Evolutionary conservation across 2,113 vertebrate genomes (phyloP).

Genomic region (Alaudala cheleensis): DNA sequence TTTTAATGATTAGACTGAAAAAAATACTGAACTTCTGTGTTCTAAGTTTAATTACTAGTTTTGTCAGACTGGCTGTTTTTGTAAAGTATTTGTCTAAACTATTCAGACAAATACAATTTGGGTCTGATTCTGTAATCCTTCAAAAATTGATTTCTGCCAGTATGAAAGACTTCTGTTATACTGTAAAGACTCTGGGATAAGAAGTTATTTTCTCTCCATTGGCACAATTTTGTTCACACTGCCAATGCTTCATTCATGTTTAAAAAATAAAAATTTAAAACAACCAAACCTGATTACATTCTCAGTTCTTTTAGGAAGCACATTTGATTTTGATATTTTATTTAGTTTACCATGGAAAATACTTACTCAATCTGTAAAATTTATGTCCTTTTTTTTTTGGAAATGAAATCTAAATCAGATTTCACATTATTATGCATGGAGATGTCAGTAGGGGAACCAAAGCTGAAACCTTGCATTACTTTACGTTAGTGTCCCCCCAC

Average conservation of each 20-base stretch:
- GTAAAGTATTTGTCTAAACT: neutral
- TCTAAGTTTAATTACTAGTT: neutral
- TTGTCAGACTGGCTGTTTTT: neutral
- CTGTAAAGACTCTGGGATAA: neutral
- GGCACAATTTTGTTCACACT: neutral
- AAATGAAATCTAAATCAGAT: neutral
- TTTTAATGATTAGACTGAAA: neutral
- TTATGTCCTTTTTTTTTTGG: neutral
- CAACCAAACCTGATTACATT: neutral
- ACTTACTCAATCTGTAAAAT: neutral
- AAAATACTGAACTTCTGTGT: neutral
- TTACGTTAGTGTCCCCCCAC: neutral
- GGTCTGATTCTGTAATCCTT: neutral
- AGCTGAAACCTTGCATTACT: neutral
- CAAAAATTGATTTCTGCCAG: neutral
- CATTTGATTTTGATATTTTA: neutral
- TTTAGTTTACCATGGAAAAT: neutral
- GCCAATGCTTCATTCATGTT: neutral
- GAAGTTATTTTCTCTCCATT: neutral
- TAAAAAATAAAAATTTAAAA: neutral
- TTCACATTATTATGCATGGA: neutral
- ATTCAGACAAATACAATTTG: neutral
- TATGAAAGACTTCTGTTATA: neutral
- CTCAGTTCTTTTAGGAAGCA: neutral
- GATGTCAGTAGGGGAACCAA: neutral